phyloP scores from a whole-genome alignment of 2,113 vertebrate genomes.

The Varanus komodoensis region DNA sequence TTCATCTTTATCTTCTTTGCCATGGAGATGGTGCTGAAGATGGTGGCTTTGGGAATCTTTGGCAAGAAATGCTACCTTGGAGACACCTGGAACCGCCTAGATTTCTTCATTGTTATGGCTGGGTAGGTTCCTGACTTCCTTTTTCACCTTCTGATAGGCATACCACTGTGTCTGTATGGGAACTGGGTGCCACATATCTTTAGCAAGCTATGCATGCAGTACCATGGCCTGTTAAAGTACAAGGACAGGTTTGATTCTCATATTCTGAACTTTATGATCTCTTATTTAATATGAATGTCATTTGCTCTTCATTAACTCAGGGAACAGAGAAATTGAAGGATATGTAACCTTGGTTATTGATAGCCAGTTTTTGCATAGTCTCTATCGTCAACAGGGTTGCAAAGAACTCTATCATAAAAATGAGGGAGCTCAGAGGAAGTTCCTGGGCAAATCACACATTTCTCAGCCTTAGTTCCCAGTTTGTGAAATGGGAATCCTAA shows the following conservation, averaged over 20 bases:
- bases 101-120: slow-evolving; percentile 99
- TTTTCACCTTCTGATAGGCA: not conserved
- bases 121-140: slow-evolving; percentile 81
- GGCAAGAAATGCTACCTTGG: slow-evolving; percentile 95
- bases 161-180: not conserved
- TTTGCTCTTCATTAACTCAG: not conserved
- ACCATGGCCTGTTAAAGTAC: not conserved
- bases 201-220: not conserved
- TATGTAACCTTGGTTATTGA: not conserved
- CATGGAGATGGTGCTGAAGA: slow-evolving; percentile 98
- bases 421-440: not conserved
- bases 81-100: slow-evolving; percentile 97
- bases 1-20: slow-evolving; percentile 93
- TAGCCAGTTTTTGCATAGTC: not conserved
- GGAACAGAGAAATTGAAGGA: not conserved
- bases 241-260: not conserved
- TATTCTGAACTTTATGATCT: not conserved
- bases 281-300: not conserved
- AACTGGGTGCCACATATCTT: not conserved
- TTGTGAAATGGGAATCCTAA: not conserved
- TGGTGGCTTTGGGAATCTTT: slow-evolving; percentile 97
- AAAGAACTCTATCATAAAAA: not conserved
- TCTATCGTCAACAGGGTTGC: not conserved
- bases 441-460: not conserved
- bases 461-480: not conserved